These are phyloP conservation scores for Willisornis vidua DNA, from an alignment of 2,113 vertebrate genomes.

Conservation along the genomic window DNA sequence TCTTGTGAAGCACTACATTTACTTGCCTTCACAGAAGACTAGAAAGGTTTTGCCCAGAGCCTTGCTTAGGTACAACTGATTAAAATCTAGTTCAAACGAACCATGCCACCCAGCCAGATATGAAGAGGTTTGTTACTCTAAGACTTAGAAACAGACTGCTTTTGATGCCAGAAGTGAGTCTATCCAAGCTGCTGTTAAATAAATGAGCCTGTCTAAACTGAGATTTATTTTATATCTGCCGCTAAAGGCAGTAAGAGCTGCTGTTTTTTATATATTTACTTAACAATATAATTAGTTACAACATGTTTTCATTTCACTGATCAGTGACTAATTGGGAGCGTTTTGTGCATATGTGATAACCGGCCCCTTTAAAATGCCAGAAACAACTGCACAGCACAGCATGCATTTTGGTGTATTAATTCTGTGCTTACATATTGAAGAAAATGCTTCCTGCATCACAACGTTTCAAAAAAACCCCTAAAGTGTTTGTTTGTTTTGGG, in stretches of 20 bases:
- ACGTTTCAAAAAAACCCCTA: background rate
- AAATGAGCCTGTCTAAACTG: slow-evolving; percentile 19
- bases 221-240: slow-evolving; percentile 11
- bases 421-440: background rate
- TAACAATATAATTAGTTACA: slow-evolving; percentile 35
- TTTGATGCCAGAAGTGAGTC: slow-evolving; percentile 14
- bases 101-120: slow-evolving; percentile 50
- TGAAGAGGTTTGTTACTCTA: slow-evolving; percentile 29
- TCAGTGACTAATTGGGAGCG: slow-evolving; percentile 7
- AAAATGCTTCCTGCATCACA: background rate
- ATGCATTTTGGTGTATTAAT: background rate
- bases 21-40: background rate
- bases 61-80: background rate
- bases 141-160: background rate
- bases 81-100: slow-evolving; percentile 46
- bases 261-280: background rate
- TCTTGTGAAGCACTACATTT: background rate
- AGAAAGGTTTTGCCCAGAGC: slow-evolving; percentile 36
- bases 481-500: background rate
- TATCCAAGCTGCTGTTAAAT: background rate
- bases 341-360: background rate
- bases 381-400: background rate
- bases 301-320: slow-evolving; percentile 21
- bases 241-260: background rate
- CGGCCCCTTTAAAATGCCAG: background rate